Evolutionary conservation across 2,113 vertebrate genomes (phyloP).

Genomic region (Picathartes gymnocephalus): DNA sequence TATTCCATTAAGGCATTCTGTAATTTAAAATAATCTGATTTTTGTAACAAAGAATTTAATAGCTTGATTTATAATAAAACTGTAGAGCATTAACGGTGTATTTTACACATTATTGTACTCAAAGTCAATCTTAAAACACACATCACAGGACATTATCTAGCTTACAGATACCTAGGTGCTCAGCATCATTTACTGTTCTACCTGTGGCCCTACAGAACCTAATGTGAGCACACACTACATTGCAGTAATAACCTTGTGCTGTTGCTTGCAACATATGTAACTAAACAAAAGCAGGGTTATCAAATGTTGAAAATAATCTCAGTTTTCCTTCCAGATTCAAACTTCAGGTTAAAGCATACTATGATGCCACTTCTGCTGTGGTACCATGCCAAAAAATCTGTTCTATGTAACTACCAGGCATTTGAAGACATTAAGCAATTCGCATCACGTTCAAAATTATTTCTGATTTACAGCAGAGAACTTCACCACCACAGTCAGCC

Average conservation of each 20-base stretch:
- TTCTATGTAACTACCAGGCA: background rate
- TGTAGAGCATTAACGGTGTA: fast-evolving
- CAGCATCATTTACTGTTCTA: background rate
- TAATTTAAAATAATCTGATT: background rate
- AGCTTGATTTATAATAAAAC: background rate
- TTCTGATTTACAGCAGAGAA: background rate
- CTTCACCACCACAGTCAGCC: background rate
- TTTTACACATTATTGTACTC: background rate
- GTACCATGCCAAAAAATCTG: background rate
- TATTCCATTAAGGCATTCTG: background rate
- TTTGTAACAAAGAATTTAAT: background rate
- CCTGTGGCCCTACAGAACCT: background rate
- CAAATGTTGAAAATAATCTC: background rate
- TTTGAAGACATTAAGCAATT: background rate
- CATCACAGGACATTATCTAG: background rate
- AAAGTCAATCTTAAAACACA: background rate
- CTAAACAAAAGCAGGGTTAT: background rate
- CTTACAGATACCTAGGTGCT: background rate
- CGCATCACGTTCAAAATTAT: background rate
- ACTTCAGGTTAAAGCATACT: background rate
- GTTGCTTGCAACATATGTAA: background rate
- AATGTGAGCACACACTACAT: background rate
- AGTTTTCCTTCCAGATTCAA: background rate
- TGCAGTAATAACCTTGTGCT: background rate
- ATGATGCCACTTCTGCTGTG: background rate